These are phyloP conservation scores for Prosapia bicincta DNA, from an alignment of 2,888 invertebrate genomes.

Conservation along the genomic window DNA sequence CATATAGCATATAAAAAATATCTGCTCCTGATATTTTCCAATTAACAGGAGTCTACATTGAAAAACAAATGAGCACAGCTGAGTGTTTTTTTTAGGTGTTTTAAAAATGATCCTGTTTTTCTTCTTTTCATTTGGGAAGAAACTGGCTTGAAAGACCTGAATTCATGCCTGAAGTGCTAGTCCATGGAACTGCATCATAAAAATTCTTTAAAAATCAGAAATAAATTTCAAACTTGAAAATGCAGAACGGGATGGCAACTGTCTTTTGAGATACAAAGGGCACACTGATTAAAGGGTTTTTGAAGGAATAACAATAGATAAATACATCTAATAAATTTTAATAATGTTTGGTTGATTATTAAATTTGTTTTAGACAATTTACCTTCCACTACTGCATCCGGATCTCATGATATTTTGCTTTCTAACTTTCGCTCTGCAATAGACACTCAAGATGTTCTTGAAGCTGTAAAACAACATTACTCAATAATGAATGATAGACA, in stretches of 20 bases:
- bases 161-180: no score
- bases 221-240: no score
- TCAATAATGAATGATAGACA: constrained; percentile 54
- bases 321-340: neutral
- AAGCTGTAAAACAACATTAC: constrained; percentile 48
- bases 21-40: no score
- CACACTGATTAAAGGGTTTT: neutral
- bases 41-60: no score
- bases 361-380: neutral
- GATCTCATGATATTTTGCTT: constrained; percentile 48
- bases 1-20: no score
- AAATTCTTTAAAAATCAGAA: no score
- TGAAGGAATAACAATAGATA: neutral
- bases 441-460: constrained; percentile 48
- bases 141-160: no score
- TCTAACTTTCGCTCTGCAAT: constrained; percentile 49
- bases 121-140: no score
- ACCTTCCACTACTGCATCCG: neutral
- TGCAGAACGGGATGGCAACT: neutral
- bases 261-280: neutral
- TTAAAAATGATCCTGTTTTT: no score
- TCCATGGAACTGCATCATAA: no score
- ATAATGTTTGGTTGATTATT: neutral
- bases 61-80: no score
- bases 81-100: no score